A percentile compares a stretch with the other conserved stretches of the same genome.
Evolutionary conservation across 2,888 invertebrate genomes (phyloP).

Genomic region (Drosophila rubida): DNA sequence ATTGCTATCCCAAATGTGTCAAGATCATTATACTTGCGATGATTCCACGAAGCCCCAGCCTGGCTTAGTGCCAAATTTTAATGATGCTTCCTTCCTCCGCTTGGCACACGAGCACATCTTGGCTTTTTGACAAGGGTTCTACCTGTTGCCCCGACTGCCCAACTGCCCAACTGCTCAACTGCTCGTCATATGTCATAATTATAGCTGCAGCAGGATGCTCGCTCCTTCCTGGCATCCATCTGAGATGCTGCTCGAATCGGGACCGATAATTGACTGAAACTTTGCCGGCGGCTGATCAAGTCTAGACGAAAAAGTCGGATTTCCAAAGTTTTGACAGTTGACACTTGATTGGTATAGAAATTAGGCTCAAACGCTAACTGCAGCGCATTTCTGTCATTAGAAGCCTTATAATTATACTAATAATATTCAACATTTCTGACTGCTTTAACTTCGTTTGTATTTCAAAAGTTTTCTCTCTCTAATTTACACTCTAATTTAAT

Average conservation of each 20-base stretch:
- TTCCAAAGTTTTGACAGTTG: slow-evolving; percentile 70
- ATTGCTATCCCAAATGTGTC: slow-evolving; percentile 74
- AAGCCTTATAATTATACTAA: slow-evolving; percentile 8
- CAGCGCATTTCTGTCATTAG: background rate
- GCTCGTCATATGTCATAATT: slow-evolving; percentile 76
- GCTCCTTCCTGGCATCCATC: slow-evolving; percentile 23
- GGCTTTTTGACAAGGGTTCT: slow-evolving; percentile 70
- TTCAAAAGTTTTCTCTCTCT: background rate
- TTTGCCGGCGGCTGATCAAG: slow-evolving; percentile 61
- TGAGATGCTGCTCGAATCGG: background rate
- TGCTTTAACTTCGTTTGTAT: background rate
- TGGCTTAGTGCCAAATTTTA: slow-evolving; percentile 42
- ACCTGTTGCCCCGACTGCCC: slow-evolving; percentile 34
- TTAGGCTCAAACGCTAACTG: background rate
- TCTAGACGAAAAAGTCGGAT: slow-evolving; percentile 66
- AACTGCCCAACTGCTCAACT: slow-evolving; percentile 33
- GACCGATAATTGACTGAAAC: slow-evolving; percentile 63
- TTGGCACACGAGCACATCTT: slow-evolving; percentile 10
- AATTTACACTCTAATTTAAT: too few relatives aligned
- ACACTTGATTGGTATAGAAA: slow-evolving; percentile 53
- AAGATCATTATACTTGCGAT: slow-evolving; percentile 56
- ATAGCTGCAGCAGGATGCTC: slow-evolving; percentile 46
- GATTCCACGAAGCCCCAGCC: slow-evolving; percentile 55
- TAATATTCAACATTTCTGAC: background rate
- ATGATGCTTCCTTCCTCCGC: slow-evolving; percentile 44